phyloP scores from a whole-genome alignment of 30 jellyfish, hydroid and myxozoan species.

The Chironex yamaguchii region DNA sequence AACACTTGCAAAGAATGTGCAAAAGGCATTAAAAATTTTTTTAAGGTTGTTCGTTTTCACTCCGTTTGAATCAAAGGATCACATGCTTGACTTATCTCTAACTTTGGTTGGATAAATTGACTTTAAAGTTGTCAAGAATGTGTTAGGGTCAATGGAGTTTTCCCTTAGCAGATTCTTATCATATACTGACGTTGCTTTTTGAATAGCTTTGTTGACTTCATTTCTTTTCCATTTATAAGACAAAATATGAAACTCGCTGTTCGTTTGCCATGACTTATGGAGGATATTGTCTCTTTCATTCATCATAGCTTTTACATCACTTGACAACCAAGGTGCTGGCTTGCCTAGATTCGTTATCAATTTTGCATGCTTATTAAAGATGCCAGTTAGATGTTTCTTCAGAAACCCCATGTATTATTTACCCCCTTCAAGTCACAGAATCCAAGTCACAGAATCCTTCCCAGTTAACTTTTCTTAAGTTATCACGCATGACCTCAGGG shows the following conservation, averaged over 20 bases:
- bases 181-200: slow-evolving; percentile 9
- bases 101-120: slow-evolving; percentile 12
- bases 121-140: slow-evolving; percentile 1
- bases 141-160: neutral
- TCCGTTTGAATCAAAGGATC: neutral
- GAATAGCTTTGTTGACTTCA: slow-evolving; percentile 26
- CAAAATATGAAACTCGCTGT: slow-evolving; percentile 38
- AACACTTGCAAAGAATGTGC: slow-evolving; percentile 40
- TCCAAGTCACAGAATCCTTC: slow-evolving; percentile 41
- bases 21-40: slow-evolving; percentile 18
- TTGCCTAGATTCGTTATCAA: slow-evolving; percentile 45
- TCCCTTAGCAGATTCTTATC: slow-evolving; percentile 11
- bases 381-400: neutral
- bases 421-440: slow-evolving; percentile 27
- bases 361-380: slow-evolving; percentile 58
- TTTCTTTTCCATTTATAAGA: slow-evolving; percentile 4
- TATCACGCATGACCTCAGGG: slow-evolving; percentile 28
- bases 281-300: slow-evolving; percentile 51
- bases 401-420: slow-evolving; percentile 47
- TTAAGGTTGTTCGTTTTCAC: neutral
- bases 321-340: slow-evolving; percentile 57
- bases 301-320: slow-evolving; percentile 49
- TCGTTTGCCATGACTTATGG: slow-evolving; percentile 38
- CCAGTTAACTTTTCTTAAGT: slow-evolving; percentile 29
- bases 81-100: neutral